Conservation (phyloP, 2,113 vertebrate genomes). For the Chlorodrepanis virens region DNA sequence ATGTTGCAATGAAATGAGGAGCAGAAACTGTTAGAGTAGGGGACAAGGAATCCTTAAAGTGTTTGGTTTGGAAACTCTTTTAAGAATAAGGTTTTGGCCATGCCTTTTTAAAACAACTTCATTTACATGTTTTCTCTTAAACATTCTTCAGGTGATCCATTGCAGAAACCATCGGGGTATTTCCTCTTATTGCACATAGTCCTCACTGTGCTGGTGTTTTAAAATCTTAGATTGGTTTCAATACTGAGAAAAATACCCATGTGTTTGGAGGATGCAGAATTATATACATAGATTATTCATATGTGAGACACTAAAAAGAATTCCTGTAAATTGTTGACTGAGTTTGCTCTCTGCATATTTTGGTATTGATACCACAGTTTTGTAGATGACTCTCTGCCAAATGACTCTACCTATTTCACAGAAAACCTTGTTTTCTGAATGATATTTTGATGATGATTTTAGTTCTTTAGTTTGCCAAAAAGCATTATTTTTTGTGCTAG, state of each 20-base stretch:
- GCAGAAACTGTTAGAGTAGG: background rate
- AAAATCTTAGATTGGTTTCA: background rate
- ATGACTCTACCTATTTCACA: background rate
- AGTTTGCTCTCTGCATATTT: background rate
- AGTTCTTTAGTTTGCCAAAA: background rate
- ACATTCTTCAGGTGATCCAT: background rate
- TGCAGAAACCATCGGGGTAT: background rate
- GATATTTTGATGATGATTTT: background rate
- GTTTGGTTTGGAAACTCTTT: background rate
- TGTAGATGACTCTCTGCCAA: background rate
- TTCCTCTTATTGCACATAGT: background rate
- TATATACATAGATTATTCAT: background rate
- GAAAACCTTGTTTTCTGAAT: background rate
- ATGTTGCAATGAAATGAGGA: background rate
- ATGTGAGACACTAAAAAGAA: background rate
- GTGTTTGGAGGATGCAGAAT: background rate
- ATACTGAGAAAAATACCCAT: background rate
- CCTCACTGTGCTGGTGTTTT: background rate
- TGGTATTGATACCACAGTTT: background rate
- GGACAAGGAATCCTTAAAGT: background rate
- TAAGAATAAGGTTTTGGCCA: background rate
- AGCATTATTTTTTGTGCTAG: background rate
- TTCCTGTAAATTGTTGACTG: background rate
- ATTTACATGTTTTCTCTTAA: background rate
- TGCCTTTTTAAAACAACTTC: background rate